Base-by-base conservation (phyloP, 2,113 vertebrate genomes). In the Pseudorasbora parva region DNA sequence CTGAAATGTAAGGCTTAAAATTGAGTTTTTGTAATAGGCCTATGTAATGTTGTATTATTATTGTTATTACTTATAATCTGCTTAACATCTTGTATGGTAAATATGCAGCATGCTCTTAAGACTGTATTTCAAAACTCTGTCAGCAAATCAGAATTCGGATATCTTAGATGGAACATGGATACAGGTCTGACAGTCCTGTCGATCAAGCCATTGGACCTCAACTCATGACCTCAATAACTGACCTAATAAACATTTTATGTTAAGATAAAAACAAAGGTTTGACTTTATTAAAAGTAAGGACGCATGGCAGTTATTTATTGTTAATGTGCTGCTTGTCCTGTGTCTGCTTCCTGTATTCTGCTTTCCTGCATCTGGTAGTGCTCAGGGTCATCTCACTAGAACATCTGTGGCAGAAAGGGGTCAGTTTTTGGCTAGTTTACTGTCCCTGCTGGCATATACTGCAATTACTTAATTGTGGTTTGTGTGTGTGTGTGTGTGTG, bases 91-190 rank as follows among this genome's bases (percentile, higher is more conserved):
- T 49, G 6, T 45, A 14, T 47, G 41, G 68, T 47, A 72, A 72
- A 47, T 72, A 23, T 72, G 41, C 69, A 72, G 69, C 69, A 72
- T 47, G 69, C 69, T 45, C 41, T 23, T 8, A 72, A 47, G n/a
- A 69, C n/a, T 72, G 41, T 72, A 43, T 71, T 71, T 71, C 37
- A 43, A 37, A 69, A 43, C 37, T 41, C 23, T 45, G 68, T 71
- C 68, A 23, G 68, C 23, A 23, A 71, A 71, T 45, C 41, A n/a
- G 11, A 71, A 71, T 71, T 71, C 41, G 7, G 21, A 71, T 23
- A 45, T 71, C 21, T 45, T 21, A 14, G 41, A 72, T 47, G 41
- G n/a, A 45, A 30, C 25, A 30, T 59, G 51, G 51, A 59, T 7
- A 15, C 41, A 45, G 69, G 41, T 72, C 12, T 69, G 60, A 30